Evolutionary conservation across 2,797 vertebrate genomes (phyloP), one percentile per base, ranked within the genome.

Genomic region (Myripristis murdjan): DNA sequence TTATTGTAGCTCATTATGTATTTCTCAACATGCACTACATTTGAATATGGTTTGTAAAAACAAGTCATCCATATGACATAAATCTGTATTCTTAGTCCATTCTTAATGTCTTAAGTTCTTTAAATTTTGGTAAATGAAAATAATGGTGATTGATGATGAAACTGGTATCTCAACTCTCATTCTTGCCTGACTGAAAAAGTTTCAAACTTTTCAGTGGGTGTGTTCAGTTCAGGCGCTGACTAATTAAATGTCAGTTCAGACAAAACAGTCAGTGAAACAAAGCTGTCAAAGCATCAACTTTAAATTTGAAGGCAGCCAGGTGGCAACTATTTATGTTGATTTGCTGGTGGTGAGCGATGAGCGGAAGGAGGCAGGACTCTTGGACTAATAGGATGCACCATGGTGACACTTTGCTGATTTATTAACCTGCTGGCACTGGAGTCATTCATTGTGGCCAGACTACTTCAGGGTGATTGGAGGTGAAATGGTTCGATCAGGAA

Each of bases 241-340:
- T 73, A 70, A 86, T 87, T 84, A 85, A 83, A 81, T 73, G 75
- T 66, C 68, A 76, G 41, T 47, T 26, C 33, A 74, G 56, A 82
- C 31, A 75, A 75, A 82, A 77, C 31, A 61, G 47, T 28, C 24
- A 23, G n/a, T 18, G 52, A 70, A 75, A 61, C 41, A 44, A 16
- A 61, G 64, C 12, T 12, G 37, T 56, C 63, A 62, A 84, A 83
- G 86, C 82, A 73, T 85, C 81, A 79, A 46, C 77, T 75, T 76
- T 54, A 46, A 76, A 74, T 79, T 77, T 65, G 37, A 66, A 73
- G 52, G 54, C 39, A 76, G 47, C 3, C 47, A 63, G 37, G 66
- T 62, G 15, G 44, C 20, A 1, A 23, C 22, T 63, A 44, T 75
- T 59, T 73, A 79, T 66, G 51, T 23, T 11, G 1, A 35, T 44